phyloP scores from a whole-genome alignment of 2,113 vertebrate species.

The Salvelinus fontinalis region DNA sequence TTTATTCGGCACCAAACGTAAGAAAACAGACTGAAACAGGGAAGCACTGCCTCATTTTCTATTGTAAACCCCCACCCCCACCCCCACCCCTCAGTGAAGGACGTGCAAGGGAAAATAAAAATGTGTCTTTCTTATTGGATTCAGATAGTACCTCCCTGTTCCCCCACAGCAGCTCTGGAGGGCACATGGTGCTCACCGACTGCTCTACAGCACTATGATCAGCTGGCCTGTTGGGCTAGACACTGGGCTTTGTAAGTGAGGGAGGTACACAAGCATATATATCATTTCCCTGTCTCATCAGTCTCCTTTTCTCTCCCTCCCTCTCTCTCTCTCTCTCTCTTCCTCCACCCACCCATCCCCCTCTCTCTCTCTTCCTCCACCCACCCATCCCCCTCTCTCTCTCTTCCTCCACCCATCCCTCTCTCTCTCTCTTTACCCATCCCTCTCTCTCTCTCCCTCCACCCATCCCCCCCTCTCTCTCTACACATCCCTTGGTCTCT shows the following conservation, averaged over 20 bases:
- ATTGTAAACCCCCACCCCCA: too few relatives aligned
- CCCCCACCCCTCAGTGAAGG: background rate
- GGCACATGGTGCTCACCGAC: background rate
- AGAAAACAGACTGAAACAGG: too few relatives aligned
- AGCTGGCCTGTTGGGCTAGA: constrained; percentile 21
- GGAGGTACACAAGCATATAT: background rate
- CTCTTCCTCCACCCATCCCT: background rate
- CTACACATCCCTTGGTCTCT: too few relatives aligned
- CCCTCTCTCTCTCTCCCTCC: background rate
- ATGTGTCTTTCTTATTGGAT: too few relatives aligned
- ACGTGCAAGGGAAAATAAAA: background rate
- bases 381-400: background rate
- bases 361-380: background rate
- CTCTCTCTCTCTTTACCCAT: background rate
- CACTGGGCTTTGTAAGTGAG: constrained; percentile 1
- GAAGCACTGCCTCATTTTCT: too few relatives aligned
- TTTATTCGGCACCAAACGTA: too few relatives aligned
- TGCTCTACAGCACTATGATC: constrained; percentile 34
- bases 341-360: background rate
- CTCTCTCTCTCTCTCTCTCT: constrained; percentile 15
- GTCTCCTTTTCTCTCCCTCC: constrained; percentile 12
- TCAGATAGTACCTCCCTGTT: too few relatives aligned
- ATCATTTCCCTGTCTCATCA: constrained; percentile 9
- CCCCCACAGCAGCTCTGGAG: background rate
- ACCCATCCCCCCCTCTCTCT: too few relatives aligned